Evolutionary conservation across 1,140 invertebrate species (phyloP).

Genomic region (Meloidogyne chitwoodi): DNA sequence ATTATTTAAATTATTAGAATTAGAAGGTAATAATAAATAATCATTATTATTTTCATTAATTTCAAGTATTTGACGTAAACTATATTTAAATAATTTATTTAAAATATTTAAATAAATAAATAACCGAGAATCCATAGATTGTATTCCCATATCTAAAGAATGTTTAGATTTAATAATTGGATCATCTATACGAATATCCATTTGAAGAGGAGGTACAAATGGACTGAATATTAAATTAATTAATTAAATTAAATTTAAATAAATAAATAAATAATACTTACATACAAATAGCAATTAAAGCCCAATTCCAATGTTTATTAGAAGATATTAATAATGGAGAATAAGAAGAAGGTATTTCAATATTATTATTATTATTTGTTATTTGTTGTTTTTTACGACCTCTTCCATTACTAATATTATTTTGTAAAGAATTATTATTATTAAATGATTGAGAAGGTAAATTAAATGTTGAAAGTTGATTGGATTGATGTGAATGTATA

Average conservation of each 20-base stretch:
- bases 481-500: slow-evolving; percentile 33
- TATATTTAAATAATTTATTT: not conserved
- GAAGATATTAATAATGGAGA: slow-evolving; percentile 71
- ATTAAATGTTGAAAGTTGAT: not conserved
- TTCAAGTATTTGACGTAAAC: slow-evolving; percentile 30
- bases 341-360: slow-evolving; percentile 21
- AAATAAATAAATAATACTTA: not conserved
- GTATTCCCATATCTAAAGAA: slow-evolving; percentile 86
- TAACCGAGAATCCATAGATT: slow-evolving; percentile 80
- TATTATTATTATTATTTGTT: not conserved
- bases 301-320: slow-evolving; percentile 73
- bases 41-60: slow-evolving; percentile 21
- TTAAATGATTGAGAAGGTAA: no score
- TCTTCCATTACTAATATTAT: not conserved
- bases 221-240: slow-evolving; percentile 77
- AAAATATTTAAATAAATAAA: not conserved
- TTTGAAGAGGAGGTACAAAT: slow-evolving; percentile 84
- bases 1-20: slow-evolving; percentile 71
- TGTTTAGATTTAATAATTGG: slow-evolving; percentile 99
- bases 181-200: slow-evolving; percentile 85
- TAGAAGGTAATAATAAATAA: slow-evolving; percentile 72
- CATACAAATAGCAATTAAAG: not conserved
- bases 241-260: slow-evolving; percentile 69
- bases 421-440: no score
- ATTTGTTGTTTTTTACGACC: not conserved